These are phyloP conservation scores for Epicauta chinensis DNA, from an alignment of 1,140 invertebrate species.

Conservation along the genomic window DNA sequence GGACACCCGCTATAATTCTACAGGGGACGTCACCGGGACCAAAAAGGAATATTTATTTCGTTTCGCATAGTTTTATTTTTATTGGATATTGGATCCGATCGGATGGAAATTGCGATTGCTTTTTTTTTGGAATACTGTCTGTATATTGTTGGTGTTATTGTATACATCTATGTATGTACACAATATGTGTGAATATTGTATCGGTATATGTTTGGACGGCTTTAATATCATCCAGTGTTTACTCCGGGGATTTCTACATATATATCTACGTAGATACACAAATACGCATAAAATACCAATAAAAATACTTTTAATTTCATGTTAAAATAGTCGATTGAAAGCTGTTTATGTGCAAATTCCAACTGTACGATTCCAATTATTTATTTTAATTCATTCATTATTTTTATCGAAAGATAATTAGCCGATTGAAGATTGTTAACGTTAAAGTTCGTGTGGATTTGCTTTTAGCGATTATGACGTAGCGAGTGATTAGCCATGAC, in stretches of 20 bases:
- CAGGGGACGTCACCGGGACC: conserved; percentile 17
- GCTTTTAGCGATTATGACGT: too few species aligned
- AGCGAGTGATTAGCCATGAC: too few species aligned
- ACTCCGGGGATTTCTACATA: conserved; percentile 16
- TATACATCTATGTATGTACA: background rate
- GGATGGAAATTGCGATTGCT: conserved; percentile 17
- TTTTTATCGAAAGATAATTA: too few species aligned
- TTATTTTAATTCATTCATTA: too few species aligned
- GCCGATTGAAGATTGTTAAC: too few species aligned
- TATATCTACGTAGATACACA: too few species aligned
- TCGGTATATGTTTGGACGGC: background rate
- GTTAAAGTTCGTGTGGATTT: too few species aligned
- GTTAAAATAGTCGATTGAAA: too few species aligned
- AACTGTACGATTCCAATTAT: too few species aligned
- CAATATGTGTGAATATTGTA: too few species aligned
- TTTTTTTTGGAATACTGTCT: background rate
- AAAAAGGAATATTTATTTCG: conserved; percentile 37
- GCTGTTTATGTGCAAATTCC: too few species aligned
- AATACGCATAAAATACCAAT: conserved; percentile 6
- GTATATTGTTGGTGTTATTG: too few species aligned
- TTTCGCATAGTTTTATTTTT: conserved; percentile 36
- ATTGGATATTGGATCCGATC: conserved; percentile 32
- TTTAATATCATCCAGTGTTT: conserved; percentile 16
- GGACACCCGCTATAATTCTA: conserved; percentile 37
- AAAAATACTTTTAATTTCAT: conserved; percentile 17